Evolutionary conservation across 2,888 invertebrate genomes (phyloP).

Genomic region (Arctia plantaginis): DNA sequence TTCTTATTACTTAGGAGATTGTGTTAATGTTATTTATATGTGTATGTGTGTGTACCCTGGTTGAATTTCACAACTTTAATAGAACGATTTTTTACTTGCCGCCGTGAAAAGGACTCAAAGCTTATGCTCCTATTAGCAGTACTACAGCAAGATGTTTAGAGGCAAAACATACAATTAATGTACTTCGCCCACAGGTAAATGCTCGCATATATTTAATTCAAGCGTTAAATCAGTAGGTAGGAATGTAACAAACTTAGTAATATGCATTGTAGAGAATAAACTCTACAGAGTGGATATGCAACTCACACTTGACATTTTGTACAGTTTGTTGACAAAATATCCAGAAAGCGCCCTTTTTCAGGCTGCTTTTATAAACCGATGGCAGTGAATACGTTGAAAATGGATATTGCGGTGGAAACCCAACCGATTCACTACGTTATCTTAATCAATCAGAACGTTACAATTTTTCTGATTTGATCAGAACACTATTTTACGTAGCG

Average conservation of each 20-base stretch:
- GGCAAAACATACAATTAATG: no score
- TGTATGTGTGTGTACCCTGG: no score
- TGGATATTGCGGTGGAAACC: not conserved
- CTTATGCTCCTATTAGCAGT: slow-evolving; percentile 47
- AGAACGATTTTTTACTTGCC: slow-evolving; percentile 66
- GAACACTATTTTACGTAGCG: not conserved
- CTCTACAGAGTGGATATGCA: not conserved
- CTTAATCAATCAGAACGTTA: not conserved
- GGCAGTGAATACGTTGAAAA: not conserved
- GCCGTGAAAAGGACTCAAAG: slow-evolving; percentile 61
- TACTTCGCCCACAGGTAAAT: no score
- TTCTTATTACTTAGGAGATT: no score
- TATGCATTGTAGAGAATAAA: not conserved
- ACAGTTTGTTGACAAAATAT: not conserved
- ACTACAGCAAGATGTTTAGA: no score
- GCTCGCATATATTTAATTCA: slow-evolving; percentile 48
- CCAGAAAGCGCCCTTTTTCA: not conserved
- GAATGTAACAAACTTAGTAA: not conserved
- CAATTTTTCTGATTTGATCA: not conserved
- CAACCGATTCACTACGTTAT: not conserved
- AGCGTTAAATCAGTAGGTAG: slow-evolving; percentile 68
- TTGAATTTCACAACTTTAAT: slow-evolving; percentile 68
- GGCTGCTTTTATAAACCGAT: not conserved
- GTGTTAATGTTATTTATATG: no score
- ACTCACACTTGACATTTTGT: not conserved